phyloP scores from a whole-genome alignment of 2,113 vertebrate species.

The Coturnix japonica region DNA sequence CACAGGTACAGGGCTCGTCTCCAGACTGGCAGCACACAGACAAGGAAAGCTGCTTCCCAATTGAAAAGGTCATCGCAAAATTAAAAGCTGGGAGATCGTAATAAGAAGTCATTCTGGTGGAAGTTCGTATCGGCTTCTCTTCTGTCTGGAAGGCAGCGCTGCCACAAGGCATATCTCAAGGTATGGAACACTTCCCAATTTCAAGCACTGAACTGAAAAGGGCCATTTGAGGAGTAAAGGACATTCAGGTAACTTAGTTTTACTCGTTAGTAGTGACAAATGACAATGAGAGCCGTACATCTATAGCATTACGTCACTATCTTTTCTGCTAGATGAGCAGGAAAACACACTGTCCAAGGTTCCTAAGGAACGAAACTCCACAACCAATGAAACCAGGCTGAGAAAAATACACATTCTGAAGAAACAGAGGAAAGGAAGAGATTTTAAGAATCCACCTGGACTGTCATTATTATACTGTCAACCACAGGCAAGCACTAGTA shows the following conservation, averaged over 20 bases:
- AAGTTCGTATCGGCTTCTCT: not conserved
- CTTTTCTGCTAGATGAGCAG: accelerated
- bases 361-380: not conserved
- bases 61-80: not conserved
- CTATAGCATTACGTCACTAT: not conserved
- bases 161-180: not conserved
- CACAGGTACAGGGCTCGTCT: not conserved
- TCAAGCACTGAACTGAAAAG: not conserved
- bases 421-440: not conserved
- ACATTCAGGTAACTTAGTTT: not conserved
- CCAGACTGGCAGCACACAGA: not conserved
- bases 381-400: not conserved
- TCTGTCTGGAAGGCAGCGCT: not conserved
- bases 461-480: not conserved
- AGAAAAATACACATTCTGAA: not conserved
- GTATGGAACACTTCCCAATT: not conserved
- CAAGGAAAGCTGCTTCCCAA: not conserved
- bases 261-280: not conserved
- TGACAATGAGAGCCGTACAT: not conserved
- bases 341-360: not conserved
- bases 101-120: not conserved
- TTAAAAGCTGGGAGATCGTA: not conserved
- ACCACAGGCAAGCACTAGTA: not conserved
- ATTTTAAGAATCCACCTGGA: not conserved
- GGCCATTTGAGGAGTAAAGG: not conserved